A percentile compares a stretch with the other conserved stretches of the same genome.
These are phyloP conservation scores for Oenanthe melanoleuca DNA, from an alignment of 2,113 vertebrate species.

Conservation along the genomic window DNA sequence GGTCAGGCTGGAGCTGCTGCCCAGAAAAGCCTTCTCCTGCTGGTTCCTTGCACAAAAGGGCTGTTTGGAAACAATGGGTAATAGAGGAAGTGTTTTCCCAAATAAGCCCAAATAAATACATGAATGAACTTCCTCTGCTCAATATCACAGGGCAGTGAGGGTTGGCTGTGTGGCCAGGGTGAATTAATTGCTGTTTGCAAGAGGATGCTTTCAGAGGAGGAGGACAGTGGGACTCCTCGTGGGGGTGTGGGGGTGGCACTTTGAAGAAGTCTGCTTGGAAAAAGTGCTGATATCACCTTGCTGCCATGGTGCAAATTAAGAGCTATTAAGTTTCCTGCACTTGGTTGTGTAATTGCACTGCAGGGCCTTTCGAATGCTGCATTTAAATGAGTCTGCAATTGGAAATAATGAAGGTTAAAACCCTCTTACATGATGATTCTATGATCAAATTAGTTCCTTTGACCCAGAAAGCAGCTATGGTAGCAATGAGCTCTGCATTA, in stretches of 20 bases:
- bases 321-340: not conserved
- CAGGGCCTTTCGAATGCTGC: slow-evolving; percentile 5
- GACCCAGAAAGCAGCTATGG: slow-evolving; percentile 33
- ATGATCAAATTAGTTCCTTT: slow-evolving; percentile 36
- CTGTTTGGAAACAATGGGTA: not conserved
- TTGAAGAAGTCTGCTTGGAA: not conserved
- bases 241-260: not conserved
- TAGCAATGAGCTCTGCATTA: not conserved
- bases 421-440: slow-evolving; percentile 8
- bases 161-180: accelerated
- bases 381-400: slow-evolving; percentile 54
- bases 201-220: not conserved
- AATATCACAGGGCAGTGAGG: not conserved
- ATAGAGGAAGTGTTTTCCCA: not conserved
- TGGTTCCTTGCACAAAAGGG: not conserved
- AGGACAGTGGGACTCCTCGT: not conserved
- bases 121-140: not conserved
- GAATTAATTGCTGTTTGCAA: not conserved
- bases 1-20: not conserved
- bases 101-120: not conserved
- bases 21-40: not conserved
- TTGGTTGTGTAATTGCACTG: slow-evolving; percentile 29
- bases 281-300: not conserved
- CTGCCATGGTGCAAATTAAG: slow-evolving; percentile 1
- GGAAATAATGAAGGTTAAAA: slow-evolving; percentile 55